phyloP scores from a whole-genome alignment of 2,797 vertebrate genomes.

The Salarias fasciatus region DNA sequence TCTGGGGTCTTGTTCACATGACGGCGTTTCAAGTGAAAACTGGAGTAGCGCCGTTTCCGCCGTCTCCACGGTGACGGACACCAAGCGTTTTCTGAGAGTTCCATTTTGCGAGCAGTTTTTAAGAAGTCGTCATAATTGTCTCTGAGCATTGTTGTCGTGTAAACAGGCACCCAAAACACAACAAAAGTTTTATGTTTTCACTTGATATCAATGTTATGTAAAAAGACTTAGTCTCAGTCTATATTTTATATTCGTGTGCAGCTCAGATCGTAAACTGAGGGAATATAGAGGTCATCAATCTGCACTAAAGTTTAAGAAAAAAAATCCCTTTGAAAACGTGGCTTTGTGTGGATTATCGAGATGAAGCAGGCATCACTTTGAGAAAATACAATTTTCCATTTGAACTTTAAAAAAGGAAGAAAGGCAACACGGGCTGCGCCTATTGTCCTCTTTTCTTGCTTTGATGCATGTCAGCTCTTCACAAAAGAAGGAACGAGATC shows the following conservation, averaged over 20 bases:
- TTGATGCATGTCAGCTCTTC: background rate
- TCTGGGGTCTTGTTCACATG: no score
- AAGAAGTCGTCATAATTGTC: no score
- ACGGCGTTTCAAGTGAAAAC: no score
- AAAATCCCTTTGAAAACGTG: background rate
- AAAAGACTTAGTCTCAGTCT: no score
- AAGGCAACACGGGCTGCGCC: background rate
- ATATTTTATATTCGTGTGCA: background rate
- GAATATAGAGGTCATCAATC: background rate
- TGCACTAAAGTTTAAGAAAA: background rate
- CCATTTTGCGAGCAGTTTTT: no score
- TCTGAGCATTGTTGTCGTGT: no score
- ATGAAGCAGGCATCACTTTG: background rate
- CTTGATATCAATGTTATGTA: no score
- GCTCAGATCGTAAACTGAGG: background rate
- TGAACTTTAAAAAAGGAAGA: background rate
- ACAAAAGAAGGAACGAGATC: background rate
- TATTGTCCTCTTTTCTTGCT: background rate
- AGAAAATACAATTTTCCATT: background rate
- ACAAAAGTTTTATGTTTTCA: no score
- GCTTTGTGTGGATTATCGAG: background rate
- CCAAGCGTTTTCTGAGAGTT: no score
- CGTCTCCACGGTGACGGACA: no score
- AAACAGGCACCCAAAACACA: no score
- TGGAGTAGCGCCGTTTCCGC: no score